Evolutionary conservation across 2,113 vertebrate genomes (phyloP), one percentile per base, ranked within the genome.

Genomic region (Pterophyllum scalare): DNA sequence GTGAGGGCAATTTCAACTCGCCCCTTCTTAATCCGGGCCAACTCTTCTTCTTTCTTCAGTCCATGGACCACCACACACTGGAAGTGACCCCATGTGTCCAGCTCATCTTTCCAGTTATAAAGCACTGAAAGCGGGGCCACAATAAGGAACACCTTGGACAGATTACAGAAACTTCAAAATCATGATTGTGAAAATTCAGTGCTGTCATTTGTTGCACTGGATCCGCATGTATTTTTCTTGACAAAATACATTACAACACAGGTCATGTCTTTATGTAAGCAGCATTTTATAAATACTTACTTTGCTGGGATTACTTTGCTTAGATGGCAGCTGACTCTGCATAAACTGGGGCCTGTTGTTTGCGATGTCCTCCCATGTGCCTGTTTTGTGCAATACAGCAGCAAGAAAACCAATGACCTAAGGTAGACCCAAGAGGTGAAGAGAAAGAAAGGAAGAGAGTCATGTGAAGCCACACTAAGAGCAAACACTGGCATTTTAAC

Each of bases 1-100:
- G 98, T 99, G 74, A 99, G 95, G 59, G 96, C 97, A 76, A 99
- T 93, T 94, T 99, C 98, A 79, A 90, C 96, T 61, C 97, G 97
- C 22, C 97, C 97, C 67, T 97, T 97, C 85, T 93, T 97, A 77
- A 99, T 92, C n/a, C 97, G 97, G 87, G 78, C 93, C 82, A 99
- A 77, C 86, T 97, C 97, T 61, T 94, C 96, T 7, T 97, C 97
- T 87, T 98, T 99, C 90, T 90, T 97, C 92, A 93, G 95, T 54
- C 98, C 98, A 15, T 99, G 98, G 77, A 99, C 96, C 60, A 99
- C 65, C 77, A 88, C 95, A 20, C 95, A 91, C 90, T 94, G 97
- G 83, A 99, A 99, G 94, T 99, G 96, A 19, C 98, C 98, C 98
- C 98, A 99, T 0, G 97, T 98, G 33, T 99, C 97, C 87, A 99